Evolutionary conservation across 2,797 vertebrate species (phyloP).

Genomic region (Takifugu ocellatus): DNA sequence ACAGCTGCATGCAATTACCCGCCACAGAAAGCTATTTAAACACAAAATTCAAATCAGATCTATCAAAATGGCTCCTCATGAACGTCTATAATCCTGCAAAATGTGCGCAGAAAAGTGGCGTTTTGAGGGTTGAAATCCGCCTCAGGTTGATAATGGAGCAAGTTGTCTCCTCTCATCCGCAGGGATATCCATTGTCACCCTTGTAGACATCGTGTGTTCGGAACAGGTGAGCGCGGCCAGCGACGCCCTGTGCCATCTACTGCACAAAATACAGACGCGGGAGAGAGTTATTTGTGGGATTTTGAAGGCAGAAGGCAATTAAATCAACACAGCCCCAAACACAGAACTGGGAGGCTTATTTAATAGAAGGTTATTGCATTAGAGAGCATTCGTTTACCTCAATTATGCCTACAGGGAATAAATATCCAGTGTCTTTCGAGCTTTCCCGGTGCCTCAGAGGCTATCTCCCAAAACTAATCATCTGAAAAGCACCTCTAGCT

Average conservation of each 20-base stretch:
- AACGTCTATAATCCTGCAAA: constrained; percentile 38
- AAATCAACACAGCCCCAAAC: constrained; percentile 9
- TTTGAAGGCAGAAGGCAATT: neutral
- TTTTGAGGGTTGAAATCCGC: constrained; percentile 12
- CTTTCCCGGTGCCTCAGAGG: neutral
- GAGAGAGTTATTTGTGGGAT: neutral
- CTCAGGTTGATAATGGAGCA: constrained; percentile 4
- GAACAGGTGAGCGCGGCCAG: neutral
- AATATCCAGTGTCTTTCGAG: constrained; percentile 4
- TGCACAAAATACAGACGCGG: too few relatives aligned
- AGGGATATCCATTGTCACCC: neutral
- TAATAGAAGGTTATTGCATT: constrained; percentile 35
- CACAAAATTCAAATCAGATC: constrained; percentile 62
- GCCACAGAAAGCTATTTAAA: constrained; percentile 71
- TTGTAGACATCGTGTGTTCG: constrained; percentile 8
- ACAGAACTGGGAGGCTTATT: constrained; percentile 18
- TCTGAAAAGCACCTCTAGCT: too few relatives aligned
- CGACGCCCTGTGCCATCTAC: neutral
- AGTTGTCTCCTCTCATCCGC: constrained; percentile 2
- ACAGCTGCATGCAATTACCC: constrained; percentile 75
- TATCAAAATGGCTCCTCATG: constrained; percentile 68
- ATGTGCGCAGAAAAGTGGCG: constrained; percentile 9
- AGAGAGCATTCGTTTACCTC: constrained; percentile 42
- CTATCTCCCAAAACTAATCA: neutral
- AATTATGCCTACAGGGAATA: constrained; percentile 30